Conservation (phyloP, 1,140 invertebrate species). For the Brachionus sp. region DNA sequence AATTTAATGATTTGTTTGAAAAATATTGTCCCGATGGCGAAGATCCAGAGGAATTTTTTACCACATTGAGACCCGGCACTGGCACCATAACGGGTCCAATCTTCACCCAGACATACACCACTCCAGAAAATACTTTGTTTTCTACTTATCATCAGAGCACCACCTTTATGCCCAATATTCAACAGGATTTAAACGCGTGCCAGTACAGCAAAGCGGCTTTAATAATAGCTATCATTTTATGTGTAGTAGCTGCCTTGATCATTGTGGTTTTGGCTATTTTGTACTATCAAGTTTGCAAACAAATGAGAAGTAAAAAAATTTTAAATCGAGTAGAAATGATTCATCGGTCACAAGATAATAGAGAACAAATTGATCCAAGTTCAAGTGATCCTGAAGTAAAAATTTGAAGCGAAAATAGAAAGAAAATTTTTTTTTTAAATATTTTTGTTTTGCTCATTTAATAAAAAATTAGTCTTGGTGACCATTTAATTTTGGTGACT, state of each 20-base stretch:
- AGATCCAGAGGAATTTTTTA: neutral
- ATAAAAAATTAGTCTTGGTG: neutral
- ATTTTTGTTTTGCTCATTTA: neutral
- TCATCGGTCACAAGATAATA: neutral
- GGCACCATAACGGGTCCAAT: neutral
- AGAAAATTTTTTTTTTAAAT: neutral
- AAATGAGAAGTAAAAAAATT: neutral
- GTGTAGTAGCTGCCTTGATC: neutral
- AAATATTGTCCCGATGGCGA: conserved; percentile 1
- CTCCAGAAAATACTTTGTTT: neutral
- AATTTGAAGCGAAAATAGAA: neutral
- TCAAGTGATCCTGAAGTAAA: neutral
- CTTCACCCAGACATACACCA: neutral
- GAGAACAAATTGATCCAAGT: neutral
- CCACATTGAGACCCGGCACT: neutral
- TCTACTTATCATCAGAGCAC: neutral
- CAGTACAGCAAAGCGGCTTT: conserved; percentile 3
- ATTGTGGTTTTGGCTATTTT: conserved; percentile 4
- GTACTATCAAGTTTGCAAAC: neutral
- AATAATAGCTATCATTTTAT: neutral
- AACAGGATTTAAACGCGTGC: neutral
- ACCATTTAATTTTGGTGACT: neutral
- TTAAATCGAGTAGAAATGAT: neutral
- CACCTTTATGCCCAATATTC: neutral
- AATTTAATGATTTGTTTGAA: conserved; percentile 1